These are phyloP conservation scores for Drosophila rhopaloa DNA, from an alignment of 1,140 invertebrate genomes.

Conservation along the genomic window DNA sequence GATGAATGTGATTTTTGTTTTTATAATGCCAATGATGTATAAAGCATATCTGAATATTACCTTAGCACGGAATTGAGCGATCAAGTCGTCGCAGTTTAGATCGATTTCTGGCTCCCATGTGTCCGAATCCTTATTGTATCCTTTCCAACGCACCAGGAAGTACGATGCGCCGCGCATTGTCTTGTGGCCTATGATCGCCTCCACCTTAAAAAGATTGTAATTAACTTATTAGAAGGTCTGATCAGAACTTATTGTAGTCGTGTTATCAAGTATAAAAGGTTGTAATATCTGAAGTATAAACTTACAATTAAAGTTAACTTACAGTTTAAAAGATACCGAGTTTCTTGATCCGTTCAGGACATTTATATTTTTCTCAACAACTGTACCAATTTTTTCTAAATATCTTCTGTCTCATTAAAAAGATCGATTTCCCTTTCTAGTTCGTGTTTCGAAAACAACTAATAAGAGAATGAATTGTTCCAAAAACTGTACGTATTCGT, in stretches of 20 bases:
- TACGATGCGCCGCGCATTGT: constrained; percentile 88
- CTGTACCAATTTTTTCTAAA: no score
- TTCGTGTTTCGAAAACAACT: no score
- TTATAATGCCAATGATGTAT: no score
- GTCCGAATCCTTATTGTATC: constrained; percentile 89
- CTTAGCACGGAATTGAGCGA: constrained; percentile 87
- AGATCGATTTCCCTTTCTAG: no score
- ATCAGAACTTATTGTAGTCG: neutral
- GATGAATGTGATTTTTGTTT: no score
- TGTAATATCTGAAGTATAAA: no score
- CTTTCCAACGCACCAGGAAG: constrained; percentile 93
- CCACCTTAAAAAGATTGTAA: constrained; percentile 86
- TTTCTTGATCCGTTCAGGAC: no score
- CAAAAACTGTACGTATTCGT: neutral
- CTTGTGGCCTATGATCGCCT: constrained; percentile 89
- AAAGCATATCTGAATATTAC: constrained; percentile 10
- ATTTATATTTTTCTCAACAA: no score
- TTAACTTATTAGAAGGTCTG: neutral
- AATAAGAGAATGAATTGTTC: neutral
- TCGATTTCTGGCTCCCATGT: constrained; percentile 93
- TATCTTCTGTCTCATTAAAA: no score
- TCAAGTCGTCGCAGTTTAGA: constrained; percentile 88
- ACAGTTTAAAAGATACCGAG: no score
- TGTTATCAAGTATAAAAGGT: no score
- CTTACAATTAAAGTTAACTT: no score